These are phyloP conservation scores for Metellina segmentata DNA, from an alignment of 2,888 invertebrate species.

Conservation along the genomic window DNA sequence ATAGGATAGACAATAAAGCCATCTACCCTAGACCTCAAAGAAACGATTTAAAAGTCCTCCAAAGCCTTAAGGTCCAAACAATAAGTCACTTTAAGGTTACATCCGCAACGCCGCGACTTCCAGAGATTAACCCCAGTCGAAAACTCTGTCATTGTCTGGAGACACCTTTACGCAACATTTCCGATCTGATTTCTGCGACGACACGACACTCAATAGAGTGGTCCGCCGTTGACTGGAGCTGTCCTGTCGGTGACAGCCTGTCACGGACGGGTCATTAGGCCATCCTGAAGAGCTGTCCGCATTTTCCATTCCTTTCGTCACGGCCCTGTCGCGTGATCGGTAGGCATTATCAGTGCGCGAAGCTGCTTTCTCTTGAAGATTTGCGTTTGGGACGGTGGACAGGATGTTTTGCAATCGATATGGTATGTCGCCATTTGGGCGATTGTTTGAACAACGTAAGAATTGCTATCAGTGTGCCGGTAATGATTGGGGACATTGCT, in stretches of 20 bases:
- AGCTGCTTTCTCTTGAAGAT: constrained; percentile 10
- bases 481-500: too few species aligned
- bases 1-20: too few species aligned
- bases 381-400: not conserved
- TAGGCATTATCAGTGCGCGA: not conserved
- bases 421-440: not conserved
- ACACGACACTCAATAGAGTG: not conserved
- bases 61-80: not conserved
- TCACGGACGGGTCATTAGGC: constrained; percentile 55
- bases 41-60: too few species aligned
- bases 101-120: not conserved
- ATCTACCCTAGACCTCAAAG: too few species aligned
- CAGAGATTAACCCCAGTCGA: constrained; percentile 4
- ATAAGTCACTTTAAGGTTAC: not conserved
- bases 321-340: constrained; percentile 25
- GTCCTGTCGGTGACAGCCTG: constrained; percentile 25
- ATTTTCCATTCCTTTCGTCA: not conserved
- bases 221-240: not conserved
- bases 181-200: constrained; percentile 42
- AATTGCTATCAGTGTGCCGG: not conserved
- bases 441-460: not conserved
- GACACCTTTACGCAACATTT: constrained; percentile 52
- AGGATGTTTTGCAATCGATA: not conserved
- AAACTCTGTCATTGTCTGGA: constrained; percentile 12
- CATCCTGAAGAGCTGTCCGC: constrained; percentile 33